Base-by-base conservation (phyloP, 1,140 invertebrate genomes). In the Dinoponera quadriceps region DNA sequence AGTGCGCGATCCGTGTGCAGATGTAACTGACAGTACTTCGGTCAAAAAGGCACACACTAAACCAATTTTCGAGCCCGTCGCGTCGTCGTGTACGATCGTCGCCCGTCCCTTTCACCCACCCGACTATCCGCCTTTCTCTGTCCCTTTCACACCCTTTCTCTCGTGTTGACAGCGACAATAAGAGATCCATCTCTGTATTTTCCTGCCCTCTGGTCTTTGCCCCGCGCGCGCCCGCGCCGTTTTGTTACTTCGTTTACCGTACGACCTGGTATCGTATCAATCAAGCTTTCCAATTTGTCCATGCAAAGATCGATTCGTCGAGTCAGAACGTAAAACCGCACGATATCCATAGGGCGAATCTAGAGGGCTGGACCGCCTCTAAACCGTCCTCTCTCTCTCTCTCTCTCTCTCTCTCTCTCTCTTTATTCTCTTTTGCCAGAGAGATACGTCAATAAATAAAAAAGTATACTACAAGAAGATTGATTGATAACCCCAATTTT, bases 1-100 rank as follows among this genome's bases (percentile, higher is more conserved):
- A 14, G 33, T 3, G 22, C 73, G 20, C 66, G 54, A 49, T 73
- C 66, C 69, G 25, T 20, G 62, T 74, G 51, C 83, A 82, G 51
- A 86, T 75, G 83, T 86, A 85, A 86, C 85, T 66, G 54, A 85
- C 80, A 78, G 75, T 82, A 65, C 83, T 74, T 74, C 55, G 71
- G 57, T 72, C 77, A 86, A 87, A 86, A 87, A 73, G 73, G 78
- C 84, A 83, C 82, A 86, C 57, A 75, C 60, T 54, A 48, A 63
- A 82, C 51, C 77, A 85, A 85, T 85, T 86, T 71, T 80, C 80
- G 78, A 44, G 48, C 75, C 49, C 22, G n/a, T 9, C 48, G 16
- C 14, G 4, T n/a, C 60, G 27, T 18, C 29, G 49, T 55, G 51
- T 78, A 69, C 29, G 22, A 68, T 78, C 75, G 55, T 78, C 66